These are phyloP conservation scores for Cecropterus lyciades DNA, from an alignment of 1,140 invertebrate species.

Conservation along the genomic window DNA sequence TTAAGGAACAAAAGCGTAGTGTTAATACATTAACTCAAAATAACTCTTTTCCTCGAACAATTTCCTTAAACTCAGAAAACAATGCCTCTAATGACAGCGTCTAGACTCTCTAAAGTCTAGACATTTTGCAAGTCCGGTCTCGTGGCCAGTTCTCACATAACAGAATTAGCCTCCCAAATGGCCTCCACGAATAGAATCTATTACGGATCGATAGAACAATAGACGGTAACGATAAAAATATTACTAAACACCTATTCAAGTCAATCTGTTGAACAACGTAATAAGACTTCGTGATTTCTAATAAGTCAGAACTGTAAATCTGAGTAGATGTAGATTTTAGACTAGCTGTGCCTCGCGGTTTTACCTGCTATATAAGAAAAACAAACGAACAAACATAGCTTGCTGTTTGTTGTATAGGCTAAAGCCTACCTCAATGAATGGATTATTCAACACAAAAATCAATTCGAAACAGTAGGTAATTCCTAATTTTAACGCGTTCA, in stretches of 20 bases:
- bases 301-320: background rate
- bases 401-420: no score
- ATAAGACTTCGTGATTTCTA: background rate
- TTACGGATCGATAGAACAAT: conserved; percentile 11
- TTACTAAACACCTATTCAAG: conserved; percentile 7
- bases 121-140: conserved; percentile 42
- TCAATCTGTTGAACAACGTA: background rate
- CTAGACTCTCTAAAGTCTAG: conserved; percentile 18
- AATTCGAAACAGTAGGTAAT: no score
- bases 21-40: no score
- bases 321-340: no score
- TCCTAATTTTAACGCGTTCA: no score
- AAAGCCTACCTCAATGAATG: no score
- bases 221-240: conserved; percentile 17
- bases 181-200: conserved; percentile 31
- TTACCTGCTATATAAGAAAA: no score
- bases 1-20: no score
- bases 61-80: conserved; percentile 13
- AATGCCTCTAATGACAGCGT: conserved; percentile 21
- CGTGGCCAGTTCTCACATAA: conserved; percentile 42
- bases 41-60: conserved; percentile 8
- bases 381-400: no score
- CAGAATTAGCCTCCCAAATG: conserved; percentile 44
- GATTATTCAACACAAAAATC: no score
- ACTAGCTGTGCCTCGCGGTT: no score